phyloP scores from a whole-genome alignment of 2,888 invertebrate genomes.

The Flexamia atlantica region DNA sequence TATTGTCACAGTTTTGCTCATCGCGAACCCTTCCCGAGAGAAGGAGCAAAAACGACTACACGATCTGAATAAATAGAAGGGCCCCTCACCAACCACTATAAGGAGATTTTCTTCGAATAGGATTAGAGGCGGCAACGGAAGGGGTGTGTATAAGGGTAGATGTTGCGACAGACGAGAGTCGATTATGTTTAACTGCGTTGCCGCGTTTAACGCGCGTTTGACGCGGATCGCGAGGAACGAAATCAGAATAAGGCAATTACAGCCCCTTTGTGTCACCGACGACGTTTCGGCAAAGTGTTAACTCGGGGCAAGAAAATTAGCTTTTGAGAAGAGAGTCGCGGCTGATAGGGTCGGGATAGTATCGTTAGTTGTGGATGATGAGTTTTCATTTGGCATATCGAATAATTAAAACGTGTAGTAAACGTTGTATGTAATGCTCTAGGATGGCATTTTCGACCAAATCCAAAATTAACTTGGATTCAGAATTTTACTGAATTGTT shows the following conservation, averaged over 20 bases:
- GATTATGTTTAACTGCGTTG: constrained; percentile 16
- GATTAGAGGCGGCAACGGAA: neutral
- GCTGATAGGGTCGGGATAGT: no score
- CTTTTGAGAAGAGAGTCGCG: neutral
- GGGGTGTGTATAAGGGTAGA: neutral
- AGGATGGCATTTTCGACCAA: no score
- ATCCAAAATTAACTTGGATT: no score
- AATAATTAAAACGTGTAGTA: no score
- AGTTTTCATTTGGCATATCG: no score
- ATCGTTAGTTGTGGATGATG: no score
- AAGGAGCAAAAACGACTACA: neutral
- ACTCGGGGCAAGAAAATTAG: neutral
- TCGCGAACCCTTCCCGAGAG: neutral
- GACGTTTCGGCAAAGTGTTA: constrained; percentile 21
- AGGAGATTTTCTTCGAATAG: neutral
- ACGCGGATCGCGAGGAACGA: neutral
- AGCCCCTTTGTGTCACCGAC: neutral
- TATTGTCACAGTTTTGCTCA: no score
- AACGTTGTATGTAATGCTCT: no score
- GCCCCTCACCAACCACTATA: neutral
- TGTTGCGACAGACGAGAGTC: constrained; percentile 12
- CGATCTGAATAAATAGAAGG: constrained; percentile 14
- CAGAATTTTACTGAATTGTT: no score
- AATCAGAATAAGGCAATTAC: constrained; percentile 31
- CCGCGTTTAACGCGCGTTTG: constrained; percentile 2